Evolutionary conservation across 2,797 vertebrate species (phyloP), one percentile per base, ranked within the genome.

Genomic region (Enteromius paludinosus): DNA sequence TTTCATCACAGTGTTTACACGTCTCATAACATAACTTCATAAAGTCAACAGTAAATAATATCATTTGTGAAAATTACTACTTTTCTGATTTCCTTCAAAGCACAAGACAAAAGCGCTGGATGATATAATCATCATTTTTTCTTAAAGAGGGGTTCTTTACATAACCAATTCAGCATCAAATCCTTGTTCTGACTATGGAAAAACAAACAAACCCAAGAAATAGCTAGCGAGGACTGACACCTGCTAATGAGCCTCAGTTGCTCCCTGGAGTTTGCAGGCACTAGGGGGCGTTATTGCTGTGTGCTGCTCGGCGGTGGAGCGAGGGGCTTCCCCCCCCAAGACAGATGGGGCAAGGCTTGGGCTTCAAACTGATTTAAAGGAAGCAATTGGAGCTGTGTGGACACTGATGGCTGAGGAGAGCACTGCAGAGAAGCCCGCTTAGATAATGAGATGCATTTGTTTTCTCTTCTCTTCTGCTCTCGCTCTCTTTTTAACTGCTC

Each of bases 361-460:
- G 91, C 90, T 92, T 92, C 91, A 94, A 93, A 93, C 91, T 94
- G 94, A 94, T 95, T 94, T 94, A 92, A 92, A 93, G 90, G 89
- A 94, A 93, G 91, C 91, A 93, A 94, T 94, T 92, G 92, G 91
- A 94, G 93, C 92, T 93, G 90, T 90, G 90, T 90, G 92, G 93
- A 93, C 92, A 90, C 92, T 93, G 93, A 94, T 94, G 92, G 92
- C 92, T 93, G 93, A 93, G 91, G 89, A 87, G 90, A 92, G 92
- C 93, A 91, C 92, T 92, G 93, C 92, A 94, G 92, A 93, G 90
- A 90, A 88, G 88, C 90, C 49, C 75, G 76, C 84, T 79, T 88
- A 91, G 91, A 91, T 94, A 94, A 95, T 95, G 93, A 93, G 92
- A 94, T 94, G 93, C 93, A 93, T 94, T 93, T 94, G 91, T 94